Percentiles rank a stretch among this genome's conserved stretches.
Evolutionary conservation across 2,888 invertebrate genomes (phyloP).

Genomic region (Thereva unica): DNA sequence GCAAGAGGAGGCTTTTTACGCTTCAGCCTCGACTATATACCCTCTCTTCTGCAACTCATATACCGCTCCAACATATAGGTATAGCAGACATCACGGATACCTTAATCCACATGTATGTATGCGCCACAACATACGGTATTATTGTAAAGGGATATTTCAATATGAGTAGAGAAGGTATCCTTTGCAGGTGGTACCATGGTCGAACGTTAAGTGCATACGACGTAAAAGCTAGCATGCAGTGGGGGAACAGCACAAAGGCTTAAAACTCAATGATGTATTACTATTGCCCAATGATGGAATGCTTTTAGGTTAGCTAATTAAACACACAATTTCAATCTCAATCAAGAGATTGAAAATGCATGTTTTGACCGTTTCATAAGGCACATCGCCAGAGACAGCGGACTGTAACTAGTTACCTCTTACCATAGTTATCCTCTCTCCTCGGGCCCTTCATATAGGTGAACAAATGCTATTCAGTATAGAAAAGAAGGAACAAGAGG

Average conservation of each 20-base stretch:
- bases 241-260: neutral
- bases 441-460: conserved; percentile 7
- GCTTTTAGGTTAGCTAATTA: conserved; percentile 41
- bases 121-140: no score
- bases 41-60: no score
- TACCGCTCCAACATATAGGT: no score
- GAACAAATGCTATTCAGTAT: conserved; percentile 28
- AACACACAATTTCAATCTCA: conserved; percentile 41
- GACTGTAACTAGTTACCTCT: neutral
- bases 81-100: no score
- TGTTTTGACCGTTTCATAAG: conserved; percentile 38
- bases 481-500: conserved; percentile 34
- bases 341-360: conserved; percentile 41
- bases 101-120: no score
- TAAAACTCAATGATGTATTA: conserved; percentile 25
- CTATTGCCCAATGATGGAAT: conserved; percentile 36
- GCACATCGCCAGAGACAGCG: conserved; percentile 16
- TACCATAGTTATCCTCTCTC: conserved; percentile 8
- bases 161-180: no score
- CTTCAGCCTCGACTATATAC: conserved; percentile 14
- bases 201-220: conserved; percentile 20
- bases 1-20: conserved; percentile 33
- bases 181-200: conserved; percentile 1
- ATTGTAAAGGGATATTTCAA: no score
- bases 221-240: conserved; percentile 18